Evolutionary conservation across 2,113 vertebrate species (phyloP).

Genomic region (Microtus oregoni): DNA sequence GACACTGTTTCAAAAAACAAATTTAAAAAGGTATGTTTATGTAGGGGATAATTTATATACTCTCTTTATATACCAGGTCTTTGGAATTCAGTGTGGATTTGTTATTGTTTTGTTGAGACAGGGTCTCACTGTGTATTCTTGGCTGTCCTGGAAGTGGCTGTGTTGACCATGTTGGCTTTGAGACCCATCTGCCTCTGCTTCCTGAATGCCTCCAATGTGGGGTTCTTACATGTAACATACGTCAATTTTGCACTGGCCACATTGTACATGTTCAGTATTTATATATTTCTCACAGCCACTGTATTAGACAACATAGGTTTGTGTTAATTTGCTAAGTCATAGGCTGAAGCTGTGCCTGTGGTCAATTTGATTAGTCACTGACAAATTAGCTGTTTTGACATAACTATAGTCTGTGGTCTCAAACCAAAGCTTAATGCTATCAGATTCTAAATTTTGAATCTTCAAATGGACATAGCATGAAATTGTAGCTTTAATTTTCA

Average conservation of each 20-base stretch:
- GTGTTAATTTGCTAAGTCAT: constrained; percentile 1
- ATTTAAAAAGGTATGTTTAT: background rate
- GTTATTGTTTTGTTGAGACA: background rate
- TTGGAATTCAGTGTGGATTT: background rate
- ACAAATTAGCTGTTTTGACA: background rate
- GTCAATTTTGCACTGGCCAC: background rate
- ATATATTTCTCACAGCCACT: no score
- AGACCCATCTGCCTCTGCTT: background rate
- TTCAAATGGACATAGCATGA: background rate
- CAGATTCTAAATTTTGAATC: constrained; percentile 29
- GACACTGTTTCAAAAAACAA: background rate
- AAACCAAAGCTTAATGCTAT: constrained; percentile 1
- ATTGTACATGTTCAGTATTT: background rate
- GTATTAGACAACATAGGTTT: background rate
- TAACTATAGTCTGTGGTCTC: background rate
- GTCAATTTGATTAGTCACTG: background rate
- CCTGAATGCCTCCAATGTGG: background rate
- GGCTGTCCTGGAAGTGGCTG: background rate
- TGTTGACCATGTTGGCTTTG: background rate
- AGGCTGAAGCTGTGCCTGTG: background rate
- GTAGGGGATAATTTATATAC: background rate
- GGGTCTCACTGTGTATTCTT: background rate
- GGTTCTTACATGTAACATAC: background rate
- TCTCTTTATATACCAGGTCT: background rate
- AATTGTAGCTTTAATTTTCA: constrained; percentile 32